Percentiles rank a stretch among this genome's conserved stretches.
Conservation (phyloP, 2,888 invertebrate species). For the Nomada fabriciana region DNA sequence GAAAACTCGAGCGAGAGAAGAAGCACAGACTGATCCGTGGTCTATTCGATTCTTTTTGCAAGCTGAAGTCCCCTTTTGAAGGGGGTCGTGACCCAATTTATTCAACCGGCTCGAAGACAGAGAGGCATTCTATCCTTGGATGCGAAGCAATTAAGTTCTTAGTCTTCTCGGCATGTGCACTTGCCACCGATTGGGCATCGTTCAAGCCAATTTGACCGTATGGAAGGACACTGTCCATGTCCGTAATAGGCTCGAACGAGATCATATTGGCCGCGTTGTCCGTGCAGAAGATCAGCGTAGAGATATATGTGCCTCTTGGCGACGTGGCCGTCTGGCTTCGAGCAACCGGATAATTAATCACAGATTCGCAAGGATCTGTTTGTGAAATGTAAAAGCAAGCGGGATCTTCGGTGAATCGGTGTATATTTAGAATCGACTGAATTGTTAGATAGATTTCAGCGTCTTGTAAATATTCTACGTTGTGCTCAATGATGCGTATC, state of each 20-base stretch:
- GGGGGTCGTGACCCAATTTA: slow-evolving; percentile 68
- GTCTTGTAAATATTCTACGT: not conserved
- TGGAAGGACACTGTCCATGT: slow-evolving; percentile 25
- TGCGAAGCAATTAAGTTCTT: slow-evolving; percentile 55
- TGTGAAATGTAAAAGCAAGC: not conserved
- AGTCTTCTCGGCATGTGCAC: slow-evolving; percentile 29
- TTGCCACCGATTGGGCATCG: slow-evolving; percentile 39
- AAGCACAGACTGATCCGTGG: slow-evolving; percentile 1
- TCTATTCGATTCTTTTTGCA: slow-evolving; percentile 29
- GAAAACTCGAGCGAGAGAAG: slow-evolving; percentile 4
- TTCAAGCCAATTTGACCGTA: slow-evolving; percentile 43
- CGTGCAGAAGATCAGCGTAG: not conserved
- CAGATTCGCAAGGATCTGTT: slow-evolving; percentile 10
- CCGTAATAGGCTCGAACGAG: slow-evolving; percentile 50
- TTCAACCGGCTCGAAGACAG: slow-evolving; percentile 21
- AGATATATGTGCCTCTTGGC: not conserved
- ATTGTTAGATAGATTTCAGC: not conserved
- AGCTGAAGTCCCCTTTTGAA: slow-evolving; percentile 47
- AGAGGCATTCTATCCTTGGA: slow-evolving; percentile 47
- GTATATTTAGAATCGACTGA: no score
- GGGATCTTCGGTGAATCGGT: not conserved
- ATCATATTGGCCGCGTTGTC: slow-evolving; percentile 39
- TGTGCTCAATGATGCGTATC: no score
- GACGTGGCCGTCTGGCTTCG: slow-evolving; percentile 15
- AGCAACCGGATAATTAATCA: slow-evolving; percentile 28